phyloP scores from a whole-genome alignment of 1,140 invertebrate genomes.

The Pygmarrhopalites habei region DNA sequence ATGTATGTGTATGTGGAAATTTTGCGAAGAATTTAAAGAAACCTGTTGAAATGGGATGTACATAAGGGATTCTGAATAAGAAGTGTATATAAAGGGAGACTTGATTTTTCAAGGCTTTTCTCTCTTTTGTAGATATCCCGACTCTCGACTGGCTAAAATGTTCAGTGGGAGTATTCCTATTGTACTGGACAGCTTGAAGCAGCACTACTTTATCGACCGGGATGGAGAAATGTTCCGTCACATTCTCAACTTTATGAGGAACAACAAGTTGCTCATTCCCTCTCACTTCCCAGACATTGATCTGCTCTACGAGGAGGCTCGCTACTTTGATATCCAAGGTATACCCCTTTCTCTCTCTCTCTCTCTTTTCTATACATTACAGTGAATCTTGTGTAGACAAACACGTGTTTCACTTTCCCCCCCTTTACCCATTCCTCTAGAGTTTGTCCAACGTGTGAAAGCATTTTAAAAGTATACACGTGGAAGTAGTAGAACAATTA shows the following conservation, averaged over 20 bases:
- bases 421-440: not conserved
- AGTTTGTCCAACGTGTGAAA: not conserved
- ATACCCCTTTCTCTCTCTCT: slow-evolving; percentile 48
- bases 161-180: slow-evolving; percentile 97
- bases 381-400: not conserved
- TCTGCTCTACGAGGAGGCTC: slow-evolving; percentile 83
- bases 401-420: not conserved
- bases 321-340: slow-evolving; percentile 86
- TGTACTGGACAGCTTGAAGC: slow-evolving; percentile 89
- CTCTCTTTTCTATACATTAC: slow-evolving; percentile 40
- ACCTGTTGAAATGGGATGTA: not conserved
- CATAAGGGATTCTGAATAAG: not conserved
- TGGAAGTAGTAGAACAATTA: too few species aligned
- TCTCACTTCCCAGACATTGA: slow-evolving; percentile 80
- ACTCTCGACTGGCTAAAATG: slow-evolving; percentile 81
- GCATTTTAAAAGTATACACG: too few species aligned
- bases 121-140: slow-evolving; percentile 65
- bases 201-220: slow-evolving; percentile 96
- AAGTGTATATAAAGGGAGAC: not conserved
- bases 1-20: too few species aligned
- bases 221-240: slow-evolving; percentile 80
- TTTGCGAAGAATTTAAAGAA: too few species aligned
- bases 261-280: slow-evolving; percentile 75
- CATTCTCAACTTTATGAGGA: slow-evolving; percentile 91
- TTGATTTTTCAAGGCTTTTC: slow-evolving; percentile 9